Percentiles rank a stretch among this genome's conserved stretches.
Evolutionary conservation across 92 coral and sea anemone genomes (phyloP).

Genomic region (Pocillopora meandrina): DNA sequence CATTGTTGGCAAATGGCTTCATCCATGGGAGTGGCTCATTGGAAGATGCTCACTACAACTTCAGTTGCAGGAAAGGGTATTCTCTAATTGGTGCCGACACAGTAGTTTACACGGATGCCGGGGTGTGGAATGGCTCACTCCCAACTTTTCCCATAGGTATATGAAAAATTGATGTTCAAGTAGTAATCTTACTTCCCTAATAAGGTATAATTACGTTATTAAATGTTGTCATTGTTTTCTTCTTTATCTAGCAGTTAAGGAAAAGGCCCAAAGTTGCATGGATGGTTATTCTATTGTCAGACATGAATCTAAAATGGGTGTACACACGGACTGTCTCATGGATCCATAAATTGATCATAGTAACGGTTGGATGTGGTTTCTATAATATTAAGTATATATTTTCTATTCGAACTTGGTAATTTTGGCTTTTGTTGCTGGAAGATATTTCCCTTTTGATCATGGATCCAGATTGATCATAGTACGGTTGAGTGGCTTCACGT

Average conservation of each 20-base stretch:
- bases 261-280: too few species aligned
- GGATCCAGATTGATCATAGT: too few species aligned
- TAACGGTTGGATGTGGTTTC: too few species aligned
- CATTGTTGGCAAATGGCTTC: constrained; percentile 9
- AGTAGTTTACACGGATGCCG: constrained; percentile 25
- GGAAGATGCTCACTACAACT: constrained; percentile 23
- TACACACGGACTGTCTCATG: constrained; percentile 9
- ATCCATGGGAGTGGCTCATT: constrained; percentile 27
- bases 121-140: constrained; percentile 29
- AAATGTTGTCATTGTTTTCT: background rate
- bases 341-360: background rate
- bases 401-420: too few species aligned
- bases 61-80: constrained; percentile 25
- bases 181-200: too few species aligned
- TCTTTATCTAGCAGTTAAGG: background rate
- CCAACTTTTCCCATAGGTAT: constrained; percentile 32
- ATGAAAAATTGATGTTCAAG: background rate
- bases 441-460: too few species aligned
- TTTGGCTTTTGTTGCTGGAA: too few species aligned
- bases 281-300: constrained; percentile 23
- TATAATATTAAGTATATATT: too few species aligned
- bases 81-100: constrained; percentile 17
- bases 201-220: background rate
- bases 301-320: background rate
- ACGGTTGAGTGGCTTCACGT: too few species aligned